These are phyloP conservation scores for Hesperia comma DNA, from an alignment of 2,888 invertebrate species.

Conservation along the genomic window DNA sequence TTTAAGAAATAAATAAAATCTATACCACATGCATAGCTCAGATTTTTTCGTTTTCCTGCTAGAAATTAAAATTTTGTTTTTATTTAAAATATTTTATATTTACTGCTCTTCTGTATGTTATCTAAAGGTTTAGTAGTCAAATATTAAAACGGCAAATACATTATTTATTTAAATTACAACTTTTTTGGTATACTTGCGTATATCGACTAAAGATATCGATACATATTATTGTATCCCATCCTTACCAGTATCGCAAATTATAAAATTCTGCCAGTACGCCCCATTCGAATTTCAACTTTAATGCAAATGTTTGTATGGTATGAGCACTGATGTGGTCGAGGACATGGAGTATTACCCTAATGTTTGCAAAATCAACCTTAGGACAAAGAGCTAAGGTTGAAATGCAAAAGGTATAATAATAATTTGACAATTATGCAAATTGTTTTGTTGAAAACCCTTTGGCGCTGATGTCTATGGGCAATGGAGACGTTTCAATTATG, in stretches of 20 bases:
- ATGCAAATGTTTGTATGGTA: constrained; percentile 42
- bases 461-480: constrained; percentile 33
- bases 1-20: too few relatives aligned
- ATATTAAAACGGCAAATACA: too few relatives aligned
- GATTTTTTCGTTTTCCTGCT: too few relatives aligned
- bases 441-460: constrained; percentile 42
- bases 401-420: background rate
- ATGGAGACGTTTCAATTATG: constrained; percentile 35
- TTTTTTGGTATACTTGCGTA: too few relatives aligned
- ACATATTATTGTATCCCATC: constrained; percentile 12
- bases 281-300: constrained; percentile 45
- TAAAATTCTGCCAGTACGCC: constrained; percentile 42
- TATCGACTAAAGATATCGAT: constrained; percentile 6
- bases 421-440: constrained; percentile 41
- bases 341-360: background rate
- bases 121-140: too few relatives aligned
- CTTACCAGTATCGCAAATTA: constrained; percentile 44
- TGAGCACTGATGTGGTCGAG: background rate
- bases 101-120: too few relatives aligned
- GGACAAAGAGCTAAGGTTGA: background rate
- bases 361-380: constrained; percentile 23
- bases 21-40: too few relatives aligned
- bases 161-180: too few relatives aligned
- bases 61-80: too few relatives aligned
- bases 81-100: too few relatives aligned